Evolutionary conservation across 2,888 invertebrate genomes (phyloP), one percentile per base, ranked within the genome.

Genomic region (Oconnorella tubifera): DNA sequence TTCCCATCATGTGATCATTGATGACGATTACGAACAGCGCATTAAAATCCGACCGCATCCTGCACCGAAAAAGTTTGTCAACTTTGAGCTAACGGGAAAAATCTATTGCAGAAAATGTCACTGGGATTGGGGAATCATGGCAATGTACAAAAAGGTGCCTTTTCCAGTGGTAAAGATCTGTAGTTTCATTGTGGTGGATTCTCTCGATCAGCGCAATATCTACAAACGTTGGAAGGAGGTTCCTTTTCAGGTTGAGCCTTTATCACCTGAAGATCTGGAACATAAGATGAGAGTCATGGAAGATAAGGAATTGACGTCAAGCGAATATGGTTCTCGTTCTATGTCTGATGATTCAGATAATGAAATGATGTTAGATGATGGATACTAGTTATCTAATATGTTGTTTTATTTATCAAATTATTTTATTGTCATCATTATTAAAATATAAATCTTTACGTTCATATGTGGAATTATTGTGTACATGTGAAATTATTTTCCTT

Each of bases 1-100:
- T 23, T 69, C 74, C 3, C 77, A 78, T 59, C 77, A 76, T 67
- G 75, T 76, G 6, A 69, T 75, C 10, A 64, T 75, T 4, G 72
- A 72, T 50, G 66, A 69, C 29, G 67, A 68, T 1, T 70, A 77
- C 56, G 62, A 59, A 28, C 49, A 57, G 1, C 60, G 67, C 10
- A 55, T 70, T 4, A 55, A 63, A n/a, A 60, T 72, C 2, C 58
- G 62, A n/a, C 62, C 62, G 1, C 61, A 66, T 40, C 68, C 68
- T 3, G 65, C 32, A 25, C 51, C 63, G 1, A 61, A 56, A 29
- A 59, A 32, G 27, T 50, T 55, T 31, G 62, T 63, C 14, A 63
- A 67, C 29, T 62, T 72, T 27, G 59, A 62, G 33, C 65, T 59
- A 28, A 72, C 65, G 19, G 73, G 69, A 10, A 70, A 71, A 55